Conservation (phyloP, 2,888 invertebrate genomes). For the Biston stratarius region DNA sequence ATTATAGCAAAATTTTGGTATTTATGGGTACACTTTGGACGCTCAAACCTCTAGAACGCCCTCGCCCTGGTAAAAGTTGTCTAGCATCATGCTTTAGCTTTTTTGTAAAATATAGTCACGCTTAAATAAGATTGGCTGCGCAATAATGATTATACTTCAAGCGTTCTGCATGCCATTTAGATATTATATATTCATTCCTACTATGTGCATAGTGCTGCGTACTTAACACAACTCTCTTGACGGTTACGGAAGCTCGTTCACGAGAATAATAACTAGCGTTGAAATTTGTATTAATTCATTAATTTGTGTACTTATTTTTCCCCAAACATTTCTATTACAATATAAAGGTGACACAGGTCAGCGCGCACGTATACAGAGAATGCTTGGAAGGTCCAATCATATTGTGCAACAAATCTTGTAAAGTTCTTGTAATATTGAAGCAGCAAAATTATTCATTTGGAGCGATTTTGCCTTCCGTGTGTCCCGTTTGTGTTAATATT, state of each 20-base stretch:
- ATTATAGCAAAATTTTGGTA: slow-evolving; percentile 83
- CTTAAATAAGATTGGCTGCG: slow-evolving; percentile 87
- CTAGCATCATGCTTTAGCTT: slow-evolving; percentile 87
- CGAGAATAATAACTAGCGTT: slow-evolving; percentile 71
- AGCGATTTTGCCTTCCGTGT: slow-evolving; percentile 81
- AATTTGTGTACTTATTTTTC: slow-evolving; percentile 52
- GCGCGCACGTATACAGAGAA: slow-evolving; percentile 80
- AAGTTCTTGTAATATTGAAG: slow-evolving; percentile 86
- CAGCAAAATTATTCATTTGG: slow-evolving; percentile 81
- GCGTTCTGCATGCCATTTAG: slow-evolving; percentile 87
- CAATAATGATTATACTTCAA: slow-evolving; percentile 87
- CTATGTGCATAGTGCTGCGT: slow-evolving; percentile 85
- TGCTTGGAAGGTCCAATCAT: slow-evolving; percentile 85
- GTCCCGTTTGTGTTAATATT: slow-evolving; percentile 77
- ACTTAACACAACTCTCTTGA: slow-evolving; percentile 80
- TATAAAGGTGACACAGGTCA: slow-evolving; percentile 84
- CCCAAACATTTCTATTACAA: slow-evolving; percentile 63
- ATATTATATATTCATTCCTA: slow-evolving; percentile 85
- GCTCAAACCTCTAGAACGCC: slow-evolving; percentile 84
- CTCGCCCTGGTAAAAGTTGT: slow-evolving; percentile 85
- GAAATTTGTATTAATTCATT: slow-evolving; percentile 64
- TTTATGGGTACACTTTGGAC: slow-evolving; percentile 85
- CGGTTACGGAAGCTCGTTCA: slow-evolving; percentile 79
- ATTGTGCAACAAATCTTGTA: slow-evolving; percentile 87
- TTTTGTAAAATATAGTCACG: slow-evolving; percentile 87